These are phyloP conservation scores for Drosophila nigrodunni DNA, from an alignment of 1,140 invertebrate species.

Conservation along the genomic window DNA sequence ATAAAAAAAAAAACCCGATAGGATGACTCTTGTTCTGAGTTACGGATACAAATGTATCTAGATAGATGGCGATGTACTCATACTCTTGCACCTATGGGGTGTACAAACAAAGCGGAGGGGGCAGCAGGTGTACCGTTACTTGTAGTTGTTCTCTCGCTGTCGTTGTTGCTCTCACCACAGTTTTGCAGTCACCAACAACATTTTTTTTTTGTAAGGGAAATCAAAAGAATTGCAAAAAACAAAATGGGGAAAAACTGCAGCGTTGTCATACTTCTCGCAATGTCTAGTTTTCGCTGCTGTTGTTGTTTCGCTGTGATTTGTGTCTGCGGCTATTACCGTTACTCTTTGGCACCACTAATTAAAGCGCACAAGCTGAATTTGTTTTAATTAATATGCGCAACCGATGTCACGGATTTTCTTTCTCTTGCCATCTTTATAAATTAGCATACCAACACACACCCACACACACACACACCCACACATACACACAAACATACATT, in stretches of 20 bases:
- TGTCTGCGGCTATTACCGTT: constrained; percentile 30
- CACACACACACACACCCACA: constrained; percentile 8
- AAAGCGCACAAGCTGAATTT: constrained; percentile 64
- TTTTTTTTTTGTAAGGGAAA: background rate
- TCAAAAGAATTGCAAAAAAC: constrained; percentile 4
- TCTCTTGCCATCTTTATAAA: constrained; percentile 1
- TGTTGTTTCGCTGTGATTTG: constrained; percentile 47
- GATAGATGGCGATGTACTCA: too few species aligned
- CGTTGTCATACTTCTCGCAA: background rate
- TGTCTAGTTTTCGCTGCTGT: background rate
- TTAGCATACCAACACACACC: constrained; percentile 14
- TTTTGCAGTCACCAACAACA: constrained; percentile 2
- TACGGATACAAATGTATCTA: too few species aligned
- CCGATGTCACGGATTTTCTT: constrained; percentile 34
- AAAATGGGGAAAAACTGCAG: constrained; percentile 24
- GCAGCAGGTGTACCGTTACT: too few species aligned
- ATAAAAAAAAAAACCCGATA: background rate
- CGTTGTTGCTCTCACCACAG: constrained; percentile 17
- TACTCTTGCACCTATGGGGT: too few species aligned
- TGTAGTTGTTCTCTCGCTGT: constrained; percentile 7
- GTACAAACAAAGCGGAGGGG: too few species aligned
- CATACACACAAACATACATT: background rate
- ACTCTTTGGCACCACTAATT: constrained; percentile 73
- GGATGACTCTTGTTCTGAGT: background rate
- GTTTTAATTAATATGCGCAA: constrained; percentile 71